Conservation (phyloP, 2,113 vertebrate species). For the Grus americana region DNA sequence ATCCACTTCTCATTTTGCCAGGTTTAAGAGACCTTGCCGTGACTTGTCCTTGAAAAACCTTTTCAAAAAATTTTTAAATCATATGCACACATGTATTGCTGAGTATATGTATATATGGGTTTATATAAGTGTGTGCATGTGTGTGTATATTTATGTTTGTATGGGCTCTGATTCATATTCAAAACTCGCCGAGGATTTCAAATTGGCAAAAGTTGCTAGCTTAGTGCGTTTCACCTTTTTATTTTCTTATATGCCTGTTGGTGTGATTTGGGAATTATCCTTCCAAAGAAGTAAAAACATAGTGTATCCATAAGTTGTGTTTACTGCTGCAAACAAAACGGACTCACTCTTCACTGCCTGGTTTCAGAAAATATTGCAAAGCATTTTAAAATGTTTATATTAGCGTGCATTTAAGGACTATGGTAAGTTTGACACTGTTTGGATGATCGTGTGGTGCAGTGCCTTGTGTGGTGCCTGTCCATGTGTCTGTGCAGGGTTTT, state of each 20-base stretch:
- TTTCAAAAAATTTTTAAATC: background rate
- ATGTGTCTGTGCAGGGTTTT: background rate
- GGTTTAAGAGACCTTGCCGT: background rate
- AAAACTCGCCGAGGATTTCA: background rate
- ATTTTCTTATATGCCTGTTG: background rate
- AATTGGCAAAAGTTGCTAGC: background rate
- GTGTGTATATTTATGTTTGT: background rate
- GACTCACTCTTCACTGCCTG: background rate
- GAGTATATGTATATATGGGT: background rate
- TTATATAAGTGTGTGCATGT: background rate
- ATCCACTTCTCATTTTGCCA: background rate
- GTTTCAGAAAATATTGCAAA: background rate
- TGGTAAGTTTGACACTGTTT: fast-evolving
- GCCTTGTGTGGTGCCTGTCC: background rate
- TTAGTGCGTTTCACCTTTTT: background rate
- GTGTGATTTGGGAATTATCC: background rate
- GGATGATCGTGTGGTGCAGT: fast-evolving
- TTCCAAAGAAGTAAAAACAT: background rate
- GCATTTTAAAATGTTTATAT: background rate
- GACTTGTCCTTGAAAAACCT: background rate
- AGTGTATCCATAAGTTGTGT: background rate
- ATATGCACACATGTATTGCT: fast-evolving
- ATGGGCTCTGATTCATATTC: background rate
- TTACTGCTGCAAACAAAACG: background rate
- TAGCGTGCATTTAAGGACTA: background rate